phyloP scores from a whole-genome alignment of 2,888 invertebrate genomes.

The Fissipunctia ypsillon region DNA sequence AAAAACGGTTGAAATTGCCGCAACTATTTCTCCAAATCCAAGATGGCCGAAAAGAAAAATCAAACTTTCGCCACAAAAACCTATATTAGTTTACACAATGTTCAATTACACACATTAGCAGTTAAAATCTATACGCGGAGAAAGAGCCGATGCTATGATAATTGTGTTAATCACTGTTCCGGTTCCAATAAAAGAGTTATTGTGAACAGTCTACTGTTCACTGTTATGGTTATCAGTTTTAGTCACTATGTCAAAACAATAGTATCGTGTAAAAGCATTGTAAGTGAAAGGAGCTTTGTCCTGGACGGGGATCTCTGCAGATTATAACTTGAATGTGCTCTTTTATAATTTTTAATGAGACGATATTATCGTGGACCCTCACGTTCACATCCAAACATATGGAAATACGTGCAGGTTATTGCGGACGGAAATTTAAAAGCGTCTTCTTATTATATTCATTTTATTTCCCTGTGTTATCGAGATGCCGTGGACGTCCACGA shows the following conservation, averaged over 20 bases:
- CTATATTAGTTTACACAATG: conserved; percentile 65
- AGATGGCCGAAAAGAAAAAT: conserved; percentile 27
- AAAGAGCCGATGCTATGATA: conserved; percentile 35
- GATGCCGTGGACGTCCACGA: too few species aligned
- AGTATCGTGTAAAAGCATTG: not conserved
- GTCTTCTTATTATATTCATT: too few species aligned
- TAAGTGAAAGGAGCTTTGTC: conserved; percentile 4
- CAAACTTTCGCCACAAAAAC: conserved; percentile 56
- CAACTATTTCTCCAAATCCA: not conserved
- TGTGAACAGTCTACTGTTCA: conserved; percentile 27
- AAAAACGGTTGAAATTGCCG: too few species aligned
- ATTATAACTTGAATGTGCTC: not conserved
- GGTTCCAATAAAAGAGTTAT: conserved; percentile 51
- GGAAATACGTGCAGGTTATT: too few species aligned
- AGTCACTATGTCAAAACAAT: conserved; percentile 12
- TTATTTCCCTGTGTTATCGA: too few species aligned
- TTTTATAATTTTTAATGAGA: too few species aligned
- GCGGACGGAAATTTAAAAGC: too few species aligned
- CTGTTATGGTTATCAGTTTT: conserved; percentile 16
- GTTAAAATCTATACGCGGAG: conserved; percentile 45
- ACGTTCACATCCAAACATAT: too few species aligned
- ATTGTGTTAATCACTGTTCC: conserved; percentile 59
- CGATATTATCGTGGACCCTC: too few species aligned
- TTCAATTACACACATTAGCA: conserved; percentile 38
- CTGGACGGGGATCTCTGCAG: not conserved